Evolutionary conservation across 2,113 vertebrate species (phyloP).

Genomic region (Tylochromis polylepis): DNA sequence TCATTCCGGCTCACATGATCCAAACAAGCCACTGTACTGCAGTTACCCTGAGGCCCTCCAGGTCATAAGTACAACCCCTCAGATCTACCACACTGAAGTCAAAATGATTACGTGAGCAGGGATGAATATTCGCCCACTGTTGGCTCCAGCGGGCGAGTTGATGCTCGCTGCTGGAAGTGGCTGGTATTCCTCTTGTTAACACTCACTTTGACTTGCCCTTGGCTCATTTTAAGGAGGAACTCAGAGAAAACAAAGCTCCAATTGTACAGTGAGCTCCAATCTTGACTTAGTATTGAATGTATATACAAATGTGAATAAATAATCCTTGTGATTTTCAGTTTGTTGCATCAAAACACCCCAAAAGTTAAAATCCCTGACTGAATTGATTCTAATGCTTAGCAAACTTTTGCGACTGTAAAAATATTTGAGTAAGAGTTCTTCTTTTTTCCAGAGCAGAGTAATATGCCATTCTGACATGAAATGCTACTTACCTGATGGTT

Average conservation of each 20-base stretch:
- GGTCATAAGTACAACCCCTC: slow-evolving; percentile 51
- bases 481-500: neutral
- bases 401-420: neutral
- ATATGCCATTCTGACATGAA: neutral
- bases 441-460: neutral
- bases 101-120: slow-evolving; percentile 45
- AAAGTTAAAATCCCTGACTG: neutral
- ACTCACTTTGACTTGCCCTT: slow-evolving; percentile 49
- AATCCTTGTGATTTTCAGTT: neutral
- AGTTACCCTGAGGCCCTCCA: slow-evolving; percentile 26
- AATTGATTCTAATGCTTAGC: neutral
- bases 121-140: slow-evolving; percentile 55
- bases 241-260: slow-evolving; percentile 33
- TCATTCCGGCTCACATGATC: slow-evolving; percentile 20
- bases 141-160: slow-evolving; percentile 24
- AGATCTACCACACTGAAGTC: slow-evolving; percentile 46
- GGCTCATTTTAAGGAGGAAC: slow-evolving; percentile 41
- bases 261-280: neutral
- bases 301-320: neutral
- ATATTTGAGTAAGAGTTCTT: neutral
- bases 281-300: neutral
- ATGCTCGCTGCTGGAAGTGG: slow-evolving; percentile 31
- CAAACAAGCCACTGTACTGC: slow-evolving; percentile 25
- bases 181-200: slow-evolving; percentile 52
- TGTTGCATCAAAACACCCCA: neutral